Percentiles rank a stretch among this genome's conserved stretches.
Evolutionary conservation across 2,797 vertebrate genomes (phyloP).

Genomic region (Neostethus bicornis): DNA sequence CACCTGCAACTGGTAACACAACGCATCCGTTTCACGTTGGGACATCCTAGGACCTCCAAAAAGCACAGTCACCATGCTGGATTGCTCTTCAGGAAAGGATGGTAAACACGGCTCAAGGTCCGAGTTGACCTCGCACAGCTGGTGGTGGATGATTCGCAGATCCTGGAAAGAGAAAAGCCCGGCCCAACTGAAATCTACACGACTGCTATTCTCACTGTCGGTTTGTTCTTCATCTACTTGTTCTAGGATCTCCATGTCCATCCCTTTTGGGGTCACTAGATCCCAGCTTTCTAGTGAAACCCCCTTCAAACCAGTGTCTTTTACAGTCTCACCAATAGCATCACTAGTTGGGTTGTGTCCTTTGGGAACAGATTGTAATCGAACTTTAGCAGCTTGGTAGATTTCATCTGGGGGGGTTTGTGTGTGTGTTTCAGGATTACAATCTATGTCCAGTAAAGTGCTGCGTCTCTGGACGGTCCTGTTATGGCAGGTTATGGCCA

Average conservation of each 20-base stretch:
- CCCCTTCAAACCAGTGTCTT: conserved; percentile 25
- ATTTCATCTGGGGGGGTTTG: conserved; percentile 40
- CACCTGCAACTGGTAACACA: conserved; percentile 91
- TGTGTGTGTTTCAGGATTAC: conserved; percentile 32
- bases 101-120: conserved; percentile 92
- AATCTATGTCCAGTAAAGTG: conserved; percentile 76
- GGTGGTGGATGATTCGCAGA: conserved; percentile 87
- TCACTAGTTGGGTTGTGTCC: conserved; percentile 34
- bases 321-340: conserved; percentile 11
- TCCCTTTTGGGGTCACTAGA: conserved; percentile 48
- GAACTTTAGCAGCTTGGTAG: conserved; percentile 31
- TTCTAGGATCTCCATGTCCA: conserved; percentile 70
- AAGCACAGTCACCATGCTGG: conserved; percentile 91
- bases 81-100: conserved; percentile 89
- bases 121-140: conserved; percentile 92
- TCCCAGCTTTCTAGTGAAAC: conserved; percentile 55
- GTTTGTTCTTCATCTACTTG: conserved; percentile 42
- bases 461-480: conserved; percentile 89
- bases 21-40: conserved; percentile 84
- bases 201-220: conserved; percentile 47
- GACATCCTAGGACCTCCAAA: conserved; percentile 83
- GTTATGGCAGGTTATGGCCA: conserved; percentile 96
- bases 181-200: conserved; percentile 95
- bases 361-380: conserved; percentile 51
- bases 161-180: conserved; percentile 96